A percentile compares a stretch with the other conserved stretches of the same genome.
Evolutionary conservation across 2,113 vertebrate species (phyloP).

Genomic region (Gobiocypris rarus): DNA sequence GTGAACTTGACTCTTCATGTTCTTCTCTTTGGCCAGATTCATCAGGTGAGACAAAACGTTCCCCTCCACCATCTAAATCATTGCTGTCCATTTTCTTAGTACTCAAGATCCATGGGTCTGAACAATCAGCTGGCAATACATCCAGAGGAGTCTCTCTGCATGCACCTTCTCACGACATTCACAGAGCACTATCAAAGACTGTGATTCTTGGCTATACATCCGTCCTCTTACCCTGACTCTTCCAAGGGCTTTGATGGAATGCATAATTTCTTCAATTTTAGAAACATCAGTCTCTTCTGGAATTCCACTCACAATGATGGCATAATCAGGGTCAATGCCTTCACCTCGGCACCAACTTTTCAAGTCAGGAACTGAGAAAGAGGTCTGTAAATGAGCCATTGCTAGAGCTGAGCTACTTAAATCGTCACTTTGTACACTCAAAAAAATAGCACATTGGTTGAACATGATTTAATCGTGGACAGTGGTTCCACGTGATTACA

Average conservation of each 20-base stretch:
- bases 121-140: neutral
- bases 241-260: neutral
- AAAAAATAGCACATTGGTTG: too few species aligned
- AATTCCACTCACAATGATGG: neutral
- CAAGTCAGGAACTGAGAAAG: too few species aligned
- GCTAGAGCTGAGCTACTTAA: too few species aligned
- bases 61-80: neutral
- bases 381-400: too few species aligned
- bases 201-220: neutral
- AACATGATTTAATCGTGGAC: too few species aligned
- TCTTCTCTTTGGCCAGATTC: neutral
- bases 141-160: neutral
- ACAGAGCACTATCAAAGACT: neutral
- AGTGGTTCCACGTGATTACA: too few species aligned
- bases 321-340: neutral
- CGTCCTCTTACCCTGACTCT: neutral
- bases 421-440: too few species aligned
- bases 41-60: neutral
- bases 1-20: neutral
- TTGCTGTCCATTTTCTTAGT: neutral
- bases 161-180: neutral
- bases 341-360: too few species aligned
- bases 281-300: neutral
- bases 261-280: neutral
- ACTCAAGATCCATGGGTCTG: neutral